Evolutionary conservation across 2,797 vertebrate genomes (phyloP).

Genomic region (Aphelocoma californica): DNA sequence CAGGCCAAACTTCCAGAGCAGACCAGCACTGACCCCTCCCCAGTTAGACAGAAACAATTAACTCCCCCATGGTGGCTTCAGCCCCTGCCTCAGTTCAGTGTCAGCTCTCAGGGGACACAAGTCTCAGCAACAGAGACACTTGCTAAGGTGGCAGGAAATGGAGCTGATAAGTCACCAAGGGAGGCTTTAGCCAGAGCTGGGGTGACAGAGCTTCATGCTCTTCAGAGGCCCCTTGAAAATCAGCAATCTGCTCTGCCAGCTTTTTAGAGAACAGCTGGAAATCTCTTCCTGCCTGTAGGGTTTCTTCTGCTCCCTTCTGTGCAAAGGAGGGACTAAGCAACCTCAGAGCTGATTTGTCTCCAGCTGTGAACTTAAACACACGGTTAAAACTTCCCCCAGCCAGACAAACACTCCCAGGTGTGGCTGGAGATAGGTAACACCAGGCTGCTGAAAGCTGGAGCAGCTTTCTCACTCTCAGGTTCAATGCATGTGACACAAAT

Average conservation of each 20-base stretch:
- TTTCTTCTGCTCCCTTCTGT: background rate
- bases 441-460: background rate
- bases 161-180: fast-evolving
- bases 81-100: background rate
- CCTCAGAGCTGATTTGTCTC: background rate
- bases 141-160: background rate
- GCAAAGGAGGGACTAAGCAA: background rate
- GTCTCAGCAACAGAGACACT: background rate
- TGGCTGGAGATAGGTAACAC: background rate
- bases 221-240: background rate
- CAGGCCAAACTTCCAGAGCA: background rate
- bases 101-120: background rate
- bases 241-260: background rate
- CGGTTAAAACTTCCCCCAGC: background rate
- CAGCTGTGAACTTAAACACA: background rate
- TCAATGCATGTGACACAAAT: background rate
- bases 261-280: background rate
- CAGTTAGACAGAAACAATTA: background rate
- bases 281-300: background rate
- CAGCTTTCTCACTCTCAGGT: background rate
- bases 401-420: background rate
- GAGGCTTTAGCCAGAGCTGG: background rate
- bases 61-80: background rate
- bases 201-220: background rate
- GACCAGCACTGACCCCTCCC: background rate